Evolutionary conservation across 1,140 invertebrate genomes (phyloP).

Genomic region (Saccostrea glomerata): DNA sequence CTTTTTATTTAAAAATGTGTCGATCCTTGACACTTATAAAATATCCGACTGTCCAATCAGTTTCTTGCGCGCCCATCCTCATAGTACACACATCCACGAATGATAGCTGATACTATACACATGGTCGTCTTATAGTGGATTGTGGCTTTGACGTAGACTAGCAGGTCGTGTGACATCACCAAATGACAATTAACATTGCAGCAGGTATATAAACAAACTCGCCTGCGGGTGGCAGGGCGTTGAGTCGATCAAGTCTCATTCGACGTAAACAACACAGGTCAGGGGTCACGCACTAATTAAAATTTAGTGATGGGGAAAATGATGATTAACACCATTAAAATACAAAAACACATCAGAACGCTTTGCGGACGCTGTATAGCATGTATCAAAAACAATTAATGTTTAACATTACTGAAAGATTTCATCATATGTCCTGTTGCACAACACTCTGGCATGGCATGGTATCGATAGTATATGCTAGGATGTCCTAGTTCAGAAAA

Average conservation of each 20-base stretch:
- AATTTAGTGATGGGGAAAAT: not conserved
- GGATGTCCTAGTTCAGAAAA: not conserved
- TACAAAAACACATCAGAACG: too few species aligned
- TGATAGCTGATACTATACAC: not conserved
- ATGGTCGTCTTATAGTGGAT: not conserved
- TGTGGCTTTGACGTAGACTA: not conserved
- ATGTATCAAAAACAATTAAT: too few species aligned
- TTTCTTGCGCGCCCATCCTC: not conserved
- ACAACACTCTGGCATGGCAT: too few species aligned
- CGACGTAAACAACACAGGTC: conserved; percentile 8
- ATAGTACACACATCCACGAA: not conserved
- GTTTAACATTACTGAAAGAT: not conserved
- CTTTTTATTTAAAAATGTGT: not conserved
- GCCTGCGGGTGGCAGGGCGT: not conserved
- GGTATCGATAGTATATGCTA: too few species aligned
- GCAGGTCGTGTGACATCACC: conserved; percentile 8
- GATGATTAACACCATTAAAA: too few species aligned
- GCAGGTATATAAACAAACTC: conserved; percentile 4
- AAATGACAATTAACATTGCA: not conserved
- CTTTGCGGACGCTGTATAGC: too few species aligned
- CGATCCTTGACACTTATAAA: not conserved
- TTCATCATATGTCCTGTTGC: not conserved
- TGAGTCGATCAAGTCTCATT: not conserved
- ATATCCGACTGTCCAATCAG: not conserved
- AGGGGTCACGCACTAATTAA: not conserved